A percentile compares a stretch with the other conserved stretches of the same genome.
Conservation (phyloP, 1,140 invertebrate genomes). For the Philopotamus ludificatus region DNA sequence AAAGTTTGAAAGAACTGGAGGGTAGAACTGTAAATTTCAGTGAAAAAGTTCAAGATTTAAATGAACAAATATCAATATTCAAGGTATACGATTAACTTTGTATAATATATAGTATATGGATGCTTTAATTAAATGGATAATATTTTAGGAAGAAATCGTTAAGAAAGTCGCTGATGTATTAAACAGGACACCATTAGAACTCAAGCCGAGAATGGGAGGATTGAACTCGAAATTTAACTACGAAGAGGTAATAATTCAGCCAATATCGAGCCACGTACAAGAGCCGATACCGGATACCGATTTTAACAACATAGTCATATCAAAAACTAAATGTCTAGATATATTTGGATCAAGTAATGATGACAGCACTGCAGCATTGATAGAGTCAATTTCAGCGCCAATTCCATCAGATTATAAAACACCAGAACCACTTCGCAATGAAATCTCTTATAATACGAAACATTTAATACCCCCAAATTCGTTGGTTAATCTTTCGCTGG, state of each 20-base stretch:
- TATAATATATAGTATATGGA: constrained; percentile 3
- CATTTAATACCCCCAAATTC: constrained; percentile 50
- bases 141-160: constrained; percentile 64
- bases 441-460: constrained; percentile 30
- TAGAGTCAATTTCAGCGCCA: constrained; percentile 13
- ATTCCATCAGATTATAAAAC: neutral
- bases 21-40: constrained; percentile 61
- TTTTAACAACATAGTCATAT: constrained; percentile 23
- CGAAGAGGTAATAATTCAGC: neutral
- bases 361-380: constrained; percentile 32
- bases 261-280: constrained; percentile 45
- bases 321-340: constrained; percentile 22
- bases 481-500: constrained; percentile 30
- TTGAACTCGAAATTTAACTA: constrained; percentile 45
- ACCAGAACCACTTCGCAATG: neutral
- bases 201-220: constrained; percentile 64
- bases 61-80: constrained; percentile 66
- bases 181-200: constrained; percentile 67
- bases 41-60: constrained; percentile 60
- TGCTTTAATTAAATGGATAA: constrained; percentile 21
- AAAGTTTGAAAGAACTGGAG: constrained; percentile 56
- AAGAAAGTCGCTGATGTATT: constrained; percentile 66
- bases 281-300: constrained; percentile 24
- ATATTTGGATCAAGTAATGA: constrained; percentile 35
- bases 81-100: constrained; percentile 51